phyloP scores from a whole-genome alignment of 1,140 invertebrate genomes.

The Lamellibrachia luymesi region DNA sequence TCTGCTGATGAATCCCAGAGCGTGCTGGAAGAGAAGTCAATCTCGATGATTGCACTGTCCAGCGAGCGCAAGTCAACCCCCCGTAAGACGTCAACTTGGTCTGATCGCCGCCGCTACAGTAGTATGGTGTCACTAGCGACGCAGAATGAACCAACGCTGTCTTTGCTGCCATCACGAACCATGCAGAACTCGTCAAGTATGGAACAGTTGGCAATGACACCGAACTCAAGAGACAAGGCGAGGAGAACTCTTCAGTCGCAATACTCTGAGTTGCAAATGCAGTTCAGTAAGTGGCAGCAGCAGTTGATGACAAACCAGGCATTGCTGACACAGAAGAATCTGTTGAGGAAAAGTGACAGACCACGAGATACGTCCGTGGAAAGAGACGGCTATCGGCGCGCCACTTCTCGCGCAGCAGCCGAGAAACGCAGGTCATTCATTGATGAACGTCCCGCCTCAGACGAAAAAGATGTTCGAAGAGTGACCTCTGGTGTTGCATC shows the following conservation, averaged over 20 bases:
- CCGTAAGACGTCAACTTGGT: not conserved
- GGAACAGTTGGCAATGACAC: not conserved
- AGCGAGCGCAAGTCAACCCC: constrained; percentile 10
- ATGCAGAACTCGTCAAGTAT: not conserved
- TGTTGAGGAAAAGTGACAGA: not conserved
- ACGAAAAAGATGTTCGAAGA: not conserved
- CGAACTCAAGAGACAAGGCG: constrained; percentile 32
- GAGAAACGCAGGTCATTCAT: not conserved
- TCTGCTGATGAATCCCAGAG: constrained; percentile 7
- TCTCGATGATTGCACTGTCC: constrained; percentile 13
- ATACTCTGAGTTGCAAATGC: constrained; percentile 16
- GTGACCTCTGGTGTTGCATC: not conserved
- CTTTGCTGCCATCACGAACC: not conserved
- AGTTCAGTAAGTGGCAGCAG: constrained; percentile 40
- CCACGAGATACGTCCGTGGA: not conserved
- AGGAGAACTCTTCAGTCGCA: constrained; percentile 35
- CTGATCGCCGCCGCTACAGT: not conserved
- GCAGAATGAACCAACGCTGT: not conserved
- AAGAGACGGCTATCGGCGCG: not conserved
- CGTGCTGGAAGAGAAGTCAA: constrained; percentile 21
- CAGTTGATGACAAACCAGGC: constrained; percentile 36
- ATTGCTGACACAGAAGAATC: constrained; percentile 26
- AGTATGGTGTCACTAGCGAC: not conserved
- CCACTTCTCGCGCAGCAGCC: not conserved
- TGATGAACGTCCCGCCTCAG: not conserved